Base-by-base conservation (phyloP, 2,888 invertebrate genomes). In the Brachynemurus nebulosus region DNA sequence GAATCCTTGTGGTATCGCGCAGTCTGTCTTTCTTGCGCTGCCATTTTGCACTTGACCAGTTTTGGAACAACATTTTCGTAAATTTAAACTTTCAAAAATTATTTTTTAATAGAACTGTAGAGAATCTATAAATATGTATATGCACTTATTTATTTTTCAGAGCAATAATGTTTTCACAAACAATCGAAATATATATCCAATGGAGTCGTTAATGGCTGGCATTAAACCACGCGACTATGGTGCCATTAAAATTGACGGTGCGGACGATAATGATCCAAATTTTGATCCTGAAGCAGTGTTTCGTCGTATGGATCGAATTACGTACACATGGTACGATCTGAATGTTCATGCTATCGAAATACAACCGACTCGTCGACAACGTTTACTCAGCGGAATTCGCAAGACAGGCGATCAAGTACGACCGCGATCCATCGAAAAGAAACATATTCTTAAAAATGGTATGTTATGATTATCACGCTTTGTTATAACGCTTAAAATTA, bases 321-420 rank as follows among this genome's bases (percentile, higher is more conserved):
- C 79, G 1, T 86, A 85, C 63, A 77, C 82, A 4, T 86, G 86
- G 86, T 76, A 76, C 39, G 80, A 81, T 49, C 67, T 88, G 50
- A 85, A 86, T 60, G 85, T 83, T 1, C 84, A 80, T 55, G 74
- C 77, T 8, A 74, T 73, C 9, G 74, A 73, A 46, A 71, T 72
- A 49, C 65, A 44, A 38, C 25, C 25, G 5, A 5, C 37, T 4
- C 12, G 17, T 8, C 58, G 54, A 52, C 51, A 56, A 18, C 51
- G 54, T 23, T 45, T 53, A 5, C 45, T 53, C 3, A 46, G 47
- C 9, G 51, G 51, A 2, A 55, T 52, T 45, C 52, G 54, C 1
- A 44, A 56, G 3, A 57, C 55, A 40, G 54, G 54, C 18, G 57
- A 59, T 21, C 62, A 62, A 2, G 44, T 58, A 0, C 53, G 55